Evolutionary conservation across 2,113 vertebrate genomes (phyloP).

Genomic region (Naja naja): DNA sequence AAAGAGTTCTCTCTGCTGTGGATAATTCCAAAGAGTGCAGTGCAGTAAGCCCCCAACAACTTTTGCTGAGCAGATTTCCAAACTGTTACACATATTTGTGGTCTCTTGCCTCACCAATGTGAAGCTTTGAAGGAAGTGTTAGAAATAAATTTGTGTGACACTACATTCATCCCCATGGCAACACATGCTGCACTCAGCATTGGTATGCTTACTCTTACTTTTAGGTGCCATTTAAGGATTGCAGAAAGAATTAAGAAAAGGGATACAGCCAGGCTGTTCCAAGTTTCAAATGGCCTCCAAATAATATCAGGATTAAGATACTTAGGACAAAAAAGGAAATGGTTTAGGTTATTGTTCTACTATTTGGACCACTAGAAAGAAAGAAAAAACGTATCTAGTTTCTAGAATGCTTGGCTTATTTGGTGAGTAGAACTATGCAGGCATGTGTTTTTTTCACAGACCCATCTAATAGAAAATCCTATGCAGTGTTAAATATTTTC

Average conservation of each 20-base stretch:
- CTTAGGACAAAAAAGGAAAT: not conserved
- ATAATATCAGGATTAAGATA: not conserved
- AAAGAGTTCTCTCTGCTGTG: not conserved
- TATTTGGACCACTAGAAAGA: not conserved
- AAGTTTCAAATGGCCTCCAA: not conserved
- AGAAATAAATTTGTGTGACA: constrained; percentile 39
- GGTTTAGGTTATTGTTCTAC: not conserved
- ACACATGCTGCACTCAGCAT: constrained; percentile 10
- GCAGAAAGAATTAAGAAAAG: constrained; percentile 1
- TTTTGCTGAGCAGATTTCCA: constrained; percentile 19
- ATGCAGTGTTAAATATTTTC: not conserved
- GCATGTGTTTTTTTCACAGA: not conserved
- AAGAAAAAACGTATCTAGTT: not conserved
- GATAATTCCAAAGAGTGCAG: constrained; percentile 2
- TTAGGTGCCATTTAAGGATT: constrained; percentile 24
- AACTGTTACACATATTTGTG: constrained; percentile 21
- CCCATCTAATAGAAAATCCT: not conserved
- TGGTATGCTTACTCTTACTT: constrained; percentile 12
- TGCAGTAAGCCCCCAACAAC: constrained; percentile 1
- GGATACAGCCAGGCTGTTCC: not conserved
- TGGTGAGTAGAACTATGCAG: not conserved
- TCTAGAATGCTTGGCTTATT: not conserved
- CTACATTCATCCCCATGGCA: constrained; percentile 32
- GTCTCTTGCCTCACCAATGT: constrained; percentile 21
- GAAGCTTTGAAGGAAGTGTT: constrained; percentile 33